These are phyloP conservation scores for Pterophyllum scalare DNA, from an alignment of 2,113 vertebrate species.

Conservation along the genomic window DNA sequence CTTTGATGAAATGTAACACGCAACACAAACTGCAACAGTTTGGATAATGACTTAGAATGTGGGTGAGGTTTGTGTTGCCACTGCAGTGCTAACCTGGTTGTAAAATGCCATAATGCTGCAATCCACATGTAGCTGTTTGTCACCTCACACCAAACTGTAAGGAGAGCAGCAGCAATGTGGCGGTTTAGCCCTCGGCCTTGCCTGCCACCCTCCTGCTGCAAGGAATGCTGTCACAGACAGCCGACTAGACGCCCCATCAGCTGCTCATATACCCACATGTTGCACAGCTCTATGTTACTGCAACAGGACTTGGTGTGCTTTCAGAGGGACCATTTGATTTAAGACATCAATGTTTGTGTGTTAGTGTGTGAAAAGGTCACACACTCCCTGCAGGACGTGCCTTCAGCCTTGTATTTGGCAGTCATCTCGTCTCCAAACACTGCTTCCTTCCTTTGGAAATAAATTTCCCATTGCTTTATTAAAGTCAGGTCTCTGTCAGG, in stretches of 20 bases:
- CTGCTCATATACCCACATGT: constrained; percentile 39
- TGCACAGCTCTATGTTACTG: constrained; percentile 17
- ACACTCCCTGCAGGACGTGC: neutral
- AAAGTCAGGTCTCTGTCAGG: constrained; percentile 48
- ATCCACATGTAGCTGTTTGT: constrained; percentile 73
- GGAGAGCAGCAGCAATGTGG: constrained; percentile 45
- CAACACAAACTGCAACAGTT: neutral
- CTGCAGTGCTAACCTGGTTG: constrained; percentile 63
- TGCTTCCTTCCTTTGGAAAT: constrained; percentile 48
- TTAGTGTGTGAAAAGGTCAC: neutral
- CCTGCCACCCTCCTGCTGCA: constrained; percentile 52
- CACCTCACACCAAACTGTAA: constrained; percentile 72
- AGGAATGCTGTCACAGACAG: constrained; percentile 46
- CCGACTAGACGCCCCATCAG: constrained; percentile 40
- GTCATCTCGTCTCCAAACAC: constrained; percentile 26
- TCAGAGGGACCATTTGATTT: neutral
- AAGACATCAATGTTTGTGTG: constrained; percentile 20
- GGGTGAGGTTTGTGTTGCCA: constrained; percentile 45
- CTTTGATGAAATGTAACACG: neutral
- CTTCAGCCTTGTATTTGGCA: constrained; percentile 10
- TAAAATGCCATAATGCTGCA: constrained; percentile 75
- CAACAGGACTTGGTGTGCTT: constrained; percentile 25
- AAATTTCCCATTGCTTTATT: constrained; percentile 58
- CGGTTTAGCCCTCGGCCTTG: constrained; percentile 24
- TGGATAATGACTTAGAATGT: neutral